Evolutionary conservation across 2,113 vertebrate genomes (phyloP), one percentile per base, ranked within the genome.

Genomic region (Gobius niger): DNA sequence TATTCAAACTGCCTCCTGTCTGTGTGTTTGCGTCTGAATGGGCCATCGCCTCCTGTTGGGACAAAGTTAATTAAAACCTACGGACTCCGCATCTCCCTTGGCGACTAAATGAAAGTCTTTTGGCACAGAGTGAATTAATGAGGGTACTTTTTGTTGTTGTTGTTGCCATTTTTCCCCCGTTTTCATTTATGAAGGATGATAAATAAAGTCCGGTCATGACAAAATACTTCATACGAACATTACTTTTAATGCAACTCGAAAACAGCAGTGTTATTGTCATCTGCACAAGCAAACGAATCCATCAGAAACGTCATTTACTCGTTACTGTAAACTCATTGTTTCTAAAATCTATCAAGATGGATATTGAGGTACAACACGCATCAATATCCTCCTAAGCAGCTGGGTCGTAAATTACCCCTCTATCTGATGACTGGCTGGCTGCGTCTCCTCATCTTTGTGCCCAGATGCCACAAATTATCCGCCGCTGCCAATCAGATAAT

Each of bases 61-160:
- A 85, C 76, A 88, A 87, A 88, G 87, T 90, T 88, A 88, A 90
- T 91, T 91, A 87, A 85, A 86, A 83, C 76, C 53, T 18, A 34
- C 24, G 24, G 24, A 34, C 24, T 34, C 24, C 2, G 24, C 19
- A 75, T 80, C 75, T 82, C 85, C 87, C 86, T 16, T 80, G 84
- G 84, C 85, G 77, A 90, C 88, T 63, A 49, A 75, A 73, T 75
- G 77, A 79, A 78, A 34, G 24, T 34, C 24, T 34, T 34, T 34
- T 34, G 24, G 24, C 24, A 34, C 24, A 34, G 24, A 34, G 24
- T 34, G 24, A 34, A 34, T 34, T 34, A 34, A 34, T 34, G 24
- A 34, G 24, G 24, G 24, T 34, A 34, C 5, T 34, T 34, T 24
- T 24, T 24, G 3, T 34, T 34, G 24, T 34, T 4, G 24, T 34